Base-by-base conservation (phyloP, 2,113 vertebrate species). In the Tyrannus savana region DNA sequence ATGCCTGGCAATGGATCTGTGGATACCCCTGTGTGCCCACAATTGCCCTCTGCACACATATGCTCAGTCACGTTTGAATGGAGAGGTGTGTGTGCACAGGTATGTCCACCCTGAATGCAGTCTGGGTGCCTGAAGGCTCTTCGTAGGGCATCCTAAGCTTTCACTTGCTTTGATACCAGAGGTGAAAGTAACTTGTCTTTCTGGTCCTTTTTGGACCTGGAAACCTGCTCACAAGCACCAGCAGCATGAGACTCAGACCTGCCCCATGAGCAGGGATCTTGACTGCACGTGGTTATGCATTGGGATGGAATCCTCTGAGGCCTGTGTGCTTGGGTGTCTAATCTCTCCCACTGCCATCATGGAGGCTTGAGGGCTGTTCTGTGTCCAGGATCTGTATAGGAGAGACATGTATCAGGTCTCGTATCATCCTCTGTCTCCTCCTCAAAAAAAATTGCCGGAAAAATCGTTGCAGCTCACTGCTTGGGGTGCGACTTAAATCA, bases 301-400 rank as follows among this genome's bases (percentile, higher is more conserved):
- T 7, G 14, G 10, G 14, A 0, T 80, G 46, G 30, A n/a, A 19
- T 56, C n/a, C 41, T 80, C 28, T 5, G 13, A 41, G n/a, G 42
- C 15, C 19, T 66, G 41, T 10, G 6, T 49, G 19, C 21, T 0
- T 0, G 39, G 8, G 1, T 62, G 17, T 14, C 19, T 73, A 3
- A 1, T 42, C 6, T 53, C 24, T 80, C 15, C 8, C 17, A 11
- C 8, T 28, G 23, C 22, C 14, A 4, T 13, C 6, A 30, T 0
- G 6, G 37, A 47, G 12, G 10, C 19, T 39, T 67, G 31, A 44
- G 24, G 9, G 12, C 28, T 53, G 27, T 7, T 75, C 16, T 27
- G 4, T 18, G 23, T 12, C 13, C 3, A 4, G 12, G 7, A 6
- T 39, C 18, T 71, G 14, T 44, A 6, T 9, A 25, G 41, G n/a